phyloP scores from a whole-genome alignment of 2,888 invertebrate species.

The Hyppa rectilinea region DNA sequence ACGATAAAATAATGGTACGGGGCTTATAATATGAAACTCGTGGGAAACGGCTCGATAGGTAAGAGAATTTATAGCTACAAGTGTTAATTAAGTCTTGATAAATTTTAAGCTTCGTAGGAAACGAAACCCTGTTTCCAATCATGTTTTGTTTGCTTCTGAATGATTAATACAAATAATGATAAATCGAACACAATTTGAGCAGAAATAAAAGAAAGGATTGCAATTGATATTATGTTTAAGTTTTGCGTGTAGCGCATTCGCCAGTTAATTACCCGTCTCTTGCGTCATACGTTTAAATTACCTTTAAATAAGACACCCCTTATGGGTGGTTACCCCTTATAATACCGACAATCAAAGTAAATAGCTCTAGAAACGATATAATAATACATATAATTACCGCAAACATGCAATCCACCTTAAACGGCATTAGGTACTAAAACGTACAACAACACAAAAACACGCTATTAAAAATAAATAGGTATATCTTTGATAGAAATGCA shows the following conservation, averaged over 20 bases:
- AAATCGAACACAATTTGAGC: no score
- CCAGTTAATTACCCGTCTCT: background rate
- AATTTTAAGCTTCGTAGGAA: constrained; percentile 19
- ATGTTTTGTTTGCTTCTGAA: background rate
- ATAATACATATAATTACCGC: background rate
- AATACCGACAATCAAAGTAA: background rate
- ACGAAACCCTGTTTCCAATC: background rate
- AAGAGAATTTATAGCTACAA: constrained; percentile 25
- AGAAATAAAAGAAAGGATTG: background rate
- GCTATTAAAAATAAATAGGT: constrained; percentile 35
- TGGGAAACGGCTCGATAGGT: background rate
- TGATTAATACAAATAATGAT: background rate
- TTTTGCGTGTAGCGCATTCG: background rate
- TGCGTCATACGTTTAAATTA: background rate
- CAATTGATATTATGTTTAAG: background rate
- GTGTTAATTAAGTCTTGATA: constrained; percentile 22
- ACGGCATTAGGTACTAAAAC: background rate
- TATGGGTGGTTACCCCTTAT: no score
- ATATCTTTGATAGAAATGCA: constrained; percentile 32
- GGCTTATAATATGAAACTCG: constrained; percentile 17
- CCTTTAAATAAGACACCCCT: background rate
- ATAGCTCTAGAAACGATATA: background rate
- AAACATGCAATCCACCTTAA: constrained; percentile 14
- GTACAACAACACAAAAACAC: constrained; percentile 1
- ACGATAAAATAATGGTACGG: constrained; percentile 43